Evolutionary conservation across 2,888 invertebrate genomes (phyloP).

Genomic region (Phrixothrix hirtus): DNA sequence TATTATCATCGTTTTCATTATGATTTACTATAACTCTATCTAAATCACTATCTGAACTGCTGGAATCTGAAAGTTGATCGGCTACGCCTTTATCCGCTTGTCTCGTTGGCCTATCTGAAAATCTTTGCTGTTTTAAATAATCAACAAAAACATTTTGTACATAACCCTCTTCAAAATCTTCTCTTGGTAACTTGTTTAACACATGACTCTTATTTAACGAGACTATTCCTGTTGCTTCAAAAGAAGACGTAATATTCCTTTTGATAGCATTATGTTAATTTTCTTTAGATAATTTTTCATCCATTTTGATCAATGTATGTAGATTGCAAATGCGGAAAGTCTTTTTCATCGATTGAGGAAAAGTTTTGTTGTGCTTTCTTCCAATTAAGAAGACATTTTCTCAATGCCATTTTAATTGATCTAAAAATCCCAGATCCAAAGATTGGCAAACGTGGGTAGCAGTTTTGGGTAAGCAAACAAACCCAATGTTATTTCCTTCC

Average conservation of each 20-base stretch:
- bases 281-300: slow-evolving; percentile 1
- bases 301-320: slow-evolving; percentile 4
- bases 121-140: slow-evolving; percentile 2
- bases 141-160: not conserved
- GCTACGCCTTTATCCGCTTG: not conserved
- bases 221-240: too few relatives aligned
- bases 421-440: slow-evolving; percentile 41
- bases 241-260: too few relatives aligned
- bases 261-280: not conserved
- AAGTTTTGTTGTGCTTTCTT: slow-evolving; percentile 1
- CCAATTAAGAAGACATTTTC: slow-evolving; percentile 10
- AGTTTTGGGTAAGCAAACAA: slow-evolving; percentile 42
- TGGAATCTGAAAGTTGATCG: not conserved
- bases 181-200: too few relatives aligned
- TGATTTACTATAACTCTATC: too few relatives aligned
- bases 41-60: too few relatives aligned
- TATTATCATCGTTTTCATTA: not conserved
- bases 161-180: too few relatives aligned
- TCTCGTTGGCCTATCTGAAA: not conserved
- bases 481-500: slow-evolving; percentile 38
- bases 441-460: slow-evolving; percentile 36
- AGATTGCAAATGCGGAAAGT: slow-evolving; percentile 6
- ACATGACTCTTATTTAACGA: too few relatives aligned
- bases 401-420: slow-evolving; percentile 39
- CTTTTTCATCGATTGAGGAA: slow-evolving; percentile 6